These are phyloP conservation scores for Drosophila stalkeri DNA, from an alignment of 2,888 invertebrate species.

Conservation along the genomic window DNA sequence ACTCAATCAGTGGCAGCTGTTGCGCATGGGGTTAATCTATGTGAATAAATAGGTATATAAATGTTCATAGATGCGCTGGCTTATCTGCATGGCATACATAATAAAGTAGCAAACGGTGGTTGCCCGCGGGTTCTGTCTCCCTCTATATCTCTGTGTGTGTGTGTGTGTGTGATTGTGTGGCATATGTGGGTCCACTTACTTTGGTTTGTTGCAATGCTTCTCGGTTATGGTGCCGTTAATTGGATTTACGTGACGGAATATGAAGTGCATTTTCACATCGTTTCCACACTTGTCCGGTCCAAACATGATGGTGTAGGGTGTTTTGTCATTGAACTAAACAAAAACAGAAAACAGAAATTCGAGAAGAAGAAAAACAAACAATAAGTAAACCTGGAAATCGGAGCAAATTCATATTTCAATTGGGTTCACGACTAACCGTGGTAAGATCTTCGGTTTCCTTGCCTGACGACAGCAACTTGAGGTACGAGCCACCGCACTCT, in stretches of 20 bases:
- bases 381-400: conserved; percentile 16
- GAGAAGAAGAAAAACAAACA: background rate
- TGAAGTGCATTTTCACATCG: conserved; percentile 96
- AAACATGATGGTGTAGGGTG: conserved; percentile 99
- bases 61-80: conserved; percentile 29
- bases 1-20: conserved; percentile 41
- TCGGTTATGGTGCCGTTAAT: conserved; percentile 95
- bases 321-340: conserved; percentile 94
- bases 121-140: background rate
- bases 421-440: conserved; percentile 82
- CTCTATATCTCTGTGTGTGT: background rate
- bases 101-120: conserved; percentile 16
- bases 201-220: conserved; percentile 97
- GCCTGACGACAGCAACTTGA: conserved; percentile 94
- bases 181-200: conserved; percentile 85
- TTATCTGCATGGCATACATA: conserved; percentile 30
- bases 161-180: background rate
- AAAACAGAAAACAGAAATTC: conserved; percentile 3
- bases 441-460: conserved; percentile 90
- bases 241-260: conserved; percentile 98
- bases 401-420: conserved; percentile 1
- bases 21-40: conserved; percentile 45
- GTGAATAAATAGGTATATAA: conserved; percentile 20
- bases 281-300: conserved; percentile 99
- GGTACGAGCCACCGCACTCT: conserved; percentile 99